Evolutionary conservation across 1,140 invertebrate species (phyloP).

Genomic region (Steinernema khuongi): DNA sequence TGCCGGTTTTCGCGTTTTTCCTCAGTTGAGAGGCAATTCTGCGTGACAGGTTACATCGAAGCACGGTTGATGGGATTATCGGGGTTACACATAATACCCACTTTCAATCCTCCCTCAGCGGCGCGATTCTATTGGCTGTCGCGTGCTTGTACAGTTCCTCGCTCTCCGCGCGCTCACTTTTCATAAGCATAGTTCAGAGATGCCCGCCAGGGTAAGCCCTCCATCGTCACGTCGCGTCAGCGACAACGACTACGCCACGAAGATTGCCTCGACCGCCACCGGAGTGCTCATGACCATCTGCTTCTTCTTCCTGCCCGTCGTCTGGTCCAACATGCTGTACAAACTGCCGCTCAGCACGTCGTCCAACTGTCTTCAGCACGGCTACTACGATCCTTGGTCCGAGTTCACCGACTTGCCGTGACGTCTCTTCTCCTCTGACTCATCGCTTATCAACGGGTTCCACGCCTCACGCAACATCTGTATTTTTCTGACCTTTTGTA

Average conservation of each 20-base stretch:
- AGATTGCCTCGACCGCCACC: neutral
- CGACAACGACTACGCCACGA: neutral
- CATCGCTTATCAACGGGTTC: slow-evolving; percentile 10
- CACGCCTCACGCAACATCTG: neutral
- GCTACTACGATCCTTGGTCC: neutral
- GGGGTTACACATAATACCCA: neutral
- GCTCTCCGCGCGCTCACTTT: neutral
- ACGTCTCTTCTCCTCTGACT: neutral
- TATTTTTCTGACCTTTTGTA: neutral
- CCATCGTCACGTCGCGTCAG: neutral
- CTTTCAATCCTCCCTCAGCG: neutral
- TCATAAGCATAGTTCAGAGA: neutral
- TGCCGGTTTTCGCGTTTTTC: slow-evolving; percentile 6
- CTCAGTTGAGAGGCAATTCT: neutral
- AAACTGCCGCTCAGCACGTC: neutral
- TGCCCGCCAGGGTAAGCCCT: neutral
- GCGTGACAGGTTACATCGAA: neutral
- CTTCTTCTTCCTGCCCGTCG: slow-evolving; percentile 5
- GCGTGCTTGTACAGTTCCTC: neutral
- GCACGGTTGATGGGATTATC: slow-evolving; percentile 1
- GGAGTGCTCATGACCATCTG: slow-evolving; percentile 5
- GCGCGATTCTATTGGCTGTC: neutral
- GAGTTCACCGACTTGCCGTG: neutral
- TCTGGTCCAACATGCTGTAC: slow-evolving; percentile 2
- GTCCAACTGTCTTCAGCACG: neutral